Evolutionary conservation across 1,140 invertebrate genomes (phyloP), one percentile per base, ranked within the genome.

Genomic region (Goniozus legneri): DNA sequence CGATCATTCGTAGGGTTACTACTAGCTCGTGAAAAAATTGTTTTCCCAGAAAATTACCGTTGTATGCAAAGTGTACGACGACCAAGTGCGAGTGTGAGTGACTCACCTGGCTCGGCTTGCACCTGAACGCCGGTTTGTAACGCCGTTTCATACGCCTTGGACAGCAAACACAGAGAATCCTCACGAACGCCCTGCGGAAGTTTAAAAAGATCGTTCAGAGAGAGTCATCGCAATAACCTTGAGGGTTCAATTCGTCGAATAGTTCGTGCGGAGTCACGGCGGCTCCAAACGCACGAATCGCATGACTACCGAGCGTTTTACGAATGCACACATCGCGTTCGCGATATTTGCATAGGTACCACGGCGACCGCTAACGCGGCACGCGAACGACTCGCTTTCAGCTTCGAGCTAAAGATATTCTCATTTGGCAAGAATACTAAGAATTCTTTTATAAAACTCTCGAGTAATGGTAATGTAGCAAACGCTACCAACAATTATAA

Each of bases 101-200:
- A 64, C 70, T 81, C 74, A 90, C 87, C 84, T 89, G 88, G 53
- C 85, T 89, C 51, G 84, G 82, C 76, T 88, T 88, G 57, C 86
- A 87, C 52, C 86, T 80, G 53, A 89, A 83, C 45, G 86, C 86
- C 12, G 86, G 85, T 60, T 88, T 84, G 73, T 89, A 89, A 66
- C 85, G 84, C 64, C 84, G 78, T 44, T 85, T 79, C 55, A 89
- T 80, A 59, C 83, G 82, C 36, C 85, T 77, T 1, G 87, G 87
- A 69, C 88, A 90, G 74, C 88, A 90, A 18, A 84, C 84, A 68
- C 88, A 91, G 24, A 91, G 71, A 50, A 91, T 87, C 50, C 88
- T 80, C 22, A 87, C 82, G 71, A 91, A 91, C 20, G 88, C 88
- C 71, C 88, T 91, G 82, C 2, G 82, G 85, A 63, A 75, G 24